Conservation (phyloP, 2,797 vertebrate genomes). For the Sciaenops ocellatus region DNA sequence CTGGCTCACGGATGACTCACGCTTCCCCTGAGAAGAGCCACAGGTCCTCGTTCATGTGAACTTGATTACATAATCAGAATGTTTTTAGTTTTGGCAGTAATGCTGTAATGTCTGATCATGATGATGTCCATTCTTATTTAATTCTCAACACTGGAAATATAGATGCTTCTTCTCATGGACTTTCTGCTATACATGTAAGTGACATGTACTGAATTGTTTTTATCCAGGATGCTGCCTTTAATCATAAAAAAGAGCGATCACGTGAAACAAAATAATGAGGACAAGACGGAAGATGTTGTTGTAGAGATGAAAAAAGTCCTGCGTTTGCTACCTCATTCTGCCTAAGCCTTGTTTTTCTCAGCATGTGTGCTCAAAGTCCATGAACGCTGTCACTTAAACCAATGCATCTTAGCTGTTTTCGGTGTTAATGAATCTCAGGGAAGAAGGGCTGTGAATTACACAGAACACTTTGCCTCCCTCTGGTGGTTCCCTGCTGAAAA, state of each 20-base stretch:
- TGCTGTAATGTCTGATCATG: background rate
- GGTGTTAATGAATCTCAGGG: slow-evolving; percentile 63
- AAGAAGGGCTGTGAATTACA: slow-evolving; percentile 10
- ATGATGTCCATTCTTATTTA: background rate
- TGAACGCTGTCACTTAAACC: slow-evolving; percentile 9
- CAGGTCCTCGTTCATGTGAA: background rate
- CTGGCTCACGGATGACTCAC: background rate
- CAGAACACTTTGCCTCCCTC: slow-evolving; percentile 35
- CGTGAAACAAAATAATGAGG: background rate
- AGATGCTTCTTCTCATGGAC: background rate
- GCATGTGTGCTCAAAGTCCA: slow-evolving; percentile 58
- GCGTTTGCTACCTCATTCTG: slow-evolving; percentile 46
- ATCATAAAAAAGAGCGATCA: background rate
- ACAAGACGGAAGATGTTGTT: background rate
- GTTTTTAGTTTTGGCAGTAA: background rate
- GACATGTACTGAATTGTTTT: background rate
- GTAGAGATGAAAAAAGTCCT: background rate
- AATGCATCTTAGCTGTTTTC: slow-evolving; percentile 42
- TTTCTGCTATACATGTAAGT: background rate
- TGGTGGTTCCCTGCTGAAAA: slow-evolving; percentile 36
- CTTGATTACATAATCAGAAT: background rate
- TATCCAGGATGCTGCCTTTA: background rate
- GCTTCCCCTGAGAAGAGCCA: background rate
- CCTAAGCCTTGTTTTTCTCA: background rate
- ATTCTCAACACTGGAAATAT: background rate